These are phyloP conservation scores for Drosophila prostipennis DNA, from an alignment of 2,888 invertebrate species.

Conservation along the genomic window DNA sequence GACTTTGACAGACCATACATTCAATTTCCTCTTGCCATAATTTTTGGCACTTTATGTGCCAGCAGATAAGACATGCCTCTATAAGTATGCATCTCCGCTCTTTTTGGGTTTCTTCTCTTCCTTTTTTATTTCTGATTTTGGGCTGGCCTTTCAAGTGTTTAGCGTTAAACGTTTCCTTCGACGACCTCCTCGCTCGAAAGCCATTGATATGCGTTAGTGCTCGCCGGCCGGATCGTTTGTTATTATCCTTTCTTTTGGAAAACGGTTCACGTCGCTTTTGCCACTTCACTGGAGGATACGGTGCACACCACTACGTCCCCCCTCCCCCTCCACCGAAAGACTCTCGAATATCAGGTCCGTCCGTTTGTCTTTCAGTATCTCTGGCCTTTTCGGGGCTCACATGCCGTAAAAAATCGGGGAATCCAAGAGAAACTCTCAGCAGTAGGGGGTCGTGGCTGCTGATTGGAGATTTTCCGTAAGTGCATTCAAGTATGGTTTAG, in stretches of 20 bases:
- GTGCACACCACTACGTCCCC: not conserved
- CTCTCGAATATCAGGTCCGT: slow-evolving; percentile 62
- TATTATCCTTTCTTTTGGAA: slow-evolving; percentile 61
- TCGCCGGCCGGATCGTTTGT: slow-evolving; percentile 20
- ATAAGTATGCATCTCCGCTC: slow-evolving; percentile 11
- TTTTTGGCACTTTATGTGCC: slow-evolving; percentile 73
- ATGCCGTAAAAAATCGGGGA: slow-evolving; percentile 16
- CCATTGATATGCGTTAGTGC: slow-evolving; percentile 58
- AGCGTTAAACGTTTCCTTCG: slow-evolving; percentile 67
- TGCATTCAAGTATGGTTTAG: slow-evolving; percentile 59
- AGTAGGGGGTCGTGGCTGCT: slow-evolving; percentile 69
- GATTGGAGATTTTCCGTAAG: slow-evolving; percentile 71
- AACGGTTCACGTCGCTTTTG: slow-evolving; percentile 65
- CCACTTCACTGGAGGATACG: slow-evolving; percentile 59
- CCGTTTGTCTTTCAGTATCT: slow-evolving; percentile 18
- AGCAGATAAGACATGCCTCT: slow-evolving; percentile 60
- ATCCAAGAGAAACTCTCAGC: slow-evolving; percentile 53
- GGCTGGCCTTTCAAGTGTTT: slow-evolving; percentile 56
- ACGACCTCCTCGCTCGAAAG: slow-evolving; percentile 1
- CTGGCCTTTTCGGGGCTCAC: slow-evolving; percentile 13
- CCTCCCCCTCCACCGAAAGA: slow-evolving; percentile 7
- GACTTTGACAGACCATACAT: slow-evolving; percentile 28
- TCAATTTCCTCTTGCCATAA: slow-evolving; percentile 71
- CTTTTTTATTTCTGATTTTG: slow-evolving; percentile 7
- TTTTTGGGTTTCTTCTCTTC: slow-evolving; percentile 1